A percentile compares a stretch with the other conserved stretches of the same genome.
Conservation (phyloP, 64 coral and sea anemone species). For the Stichodactyla mertensii region DNA sequence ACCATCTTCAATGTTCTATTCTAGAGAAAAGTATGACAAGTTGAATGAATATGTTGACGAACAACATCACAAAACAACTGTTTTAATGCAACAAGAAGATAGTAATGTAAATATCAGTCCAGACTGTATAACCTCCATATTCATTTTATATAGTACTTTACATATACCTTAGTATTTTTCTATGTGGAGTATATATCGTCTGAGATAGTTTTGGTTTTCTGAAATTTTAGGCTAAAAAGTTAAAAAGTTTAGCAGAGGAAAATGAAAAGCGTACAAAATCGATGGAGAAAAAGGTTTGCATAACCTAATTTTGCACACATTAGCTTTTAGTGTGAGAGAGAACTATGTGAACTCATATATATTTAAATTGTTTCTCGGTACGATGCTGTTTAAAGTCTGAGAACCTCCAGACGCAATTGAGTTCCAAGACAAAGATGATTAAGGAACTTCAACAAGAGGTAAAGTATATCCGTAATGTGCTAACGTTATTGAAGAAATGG, state of each 20-base stretch:
- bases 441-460: conserved; percentile 85
- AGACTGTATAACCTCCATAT: neutral
- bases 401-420: conserved; percentile 50
- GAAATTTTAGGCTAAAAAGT: conserved; percentile 19
- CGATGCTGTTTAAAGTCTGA: conserved; percentile 6
- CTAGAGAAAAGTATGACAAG: conserved; percentile 31
- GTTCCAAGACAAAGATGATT: conserved; percentile 51
- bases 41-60: conserved; percentile 27
- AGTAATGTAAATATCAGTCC: conserved; percentile 6
- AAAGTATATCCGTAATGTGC: neutral
- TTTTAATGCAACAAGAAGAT: conserved; percentile 35
- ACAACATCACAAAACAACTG: conserved; percentile 23
- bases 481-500: neutral
- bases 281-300: conserved; percentile 37
- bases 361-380: neutral
- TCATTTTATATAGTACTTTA: too few species aligned
- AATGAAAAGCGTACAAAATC: conserved; percentile 34
- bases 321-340: neutral
- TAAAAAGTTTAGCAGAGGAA: neutral
- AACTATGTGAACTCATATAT: neutral
- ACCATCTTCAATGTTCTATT: neutral
- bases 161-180: too few species aligned
- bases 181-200: too few species aligned
- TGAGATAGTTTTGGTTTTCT: neutral
- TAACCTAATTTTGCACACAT: neutral